phyloP scores from a whole-genome alignment of 2,888 invertebrate species.

The Drosophila fungiperda region DNA sequence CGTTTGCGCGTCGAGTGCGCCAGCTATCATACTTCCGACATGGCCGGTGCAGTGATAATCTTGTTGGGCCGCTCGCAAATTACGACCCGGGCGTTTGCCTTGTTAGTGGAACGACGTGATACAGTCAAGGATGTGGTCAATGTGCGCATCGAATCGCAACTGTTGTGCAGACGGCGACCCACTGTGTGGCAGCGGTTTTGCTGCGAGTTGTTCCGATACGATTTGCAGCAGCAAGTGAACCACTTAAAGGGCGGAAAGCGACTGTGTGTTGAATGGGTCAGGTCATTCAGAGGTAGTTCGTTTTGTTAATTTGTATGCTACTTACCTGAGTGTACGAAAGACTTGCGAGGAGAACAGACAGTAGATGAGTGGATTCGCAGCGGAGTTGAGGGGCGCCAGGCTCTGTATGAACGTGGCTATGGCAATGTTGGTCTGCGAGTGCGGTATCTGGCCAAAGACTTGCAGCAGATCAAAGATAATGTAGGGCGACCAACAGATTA shows the following conservation, averaged over 20 bases:
- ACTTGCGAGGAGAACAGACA: constrained; percentile 96
- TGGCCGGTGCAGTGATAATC: constrained; percentile 74
- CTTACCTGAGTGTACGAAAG: constrained; percentile 93
- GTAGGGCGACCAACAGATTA: constrained; percentile 98
- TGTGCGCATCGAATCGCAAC: constrained; percentile 85
- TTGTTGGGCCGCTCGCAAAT: constrained; percentile 83
- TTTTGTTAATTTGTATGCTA: constrained; percentile 52
- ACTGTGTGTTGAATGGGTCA: constrained; percentile 53
- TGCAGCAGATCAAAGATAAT: constrained; percentile 96
- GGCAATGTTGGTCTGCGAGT: constrained; percentile 92
- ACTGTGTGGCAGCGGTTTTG: constrained; percentile 83
- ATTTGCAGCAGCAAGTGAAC: constrained; percentile 87
- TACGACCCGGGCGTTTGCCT: constrained; percentile 80
- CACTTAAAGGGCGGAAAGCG: constrained; percentile 89
- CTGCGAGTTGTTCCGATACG: constrained; percentile 80
- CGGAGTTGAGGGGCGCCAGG: constrained; percentile 95
- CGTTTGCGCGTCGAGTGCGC: constrained; percentile 71
- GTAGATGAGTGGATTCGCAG: constrained; percentile 97
- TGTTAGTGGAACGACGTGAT: constrained; percentile 83
- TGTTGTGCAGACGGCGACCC: constrained; percentile 84
- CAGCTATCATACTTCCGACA: constrained; percentile 85
- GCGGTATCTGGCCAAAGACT: constrained; percentile 93
- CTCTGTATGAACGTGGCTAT: constrained; percentile 96
- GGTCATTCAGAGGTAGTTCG: neutral
- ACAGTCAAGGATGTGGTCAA: constrained; percentile 84